These are phyloP conservation scores for Sphenodon punctatus DNA, from an alignment of 2,797 vertebrate genomes.

Conservation along the genomic window DNA sequence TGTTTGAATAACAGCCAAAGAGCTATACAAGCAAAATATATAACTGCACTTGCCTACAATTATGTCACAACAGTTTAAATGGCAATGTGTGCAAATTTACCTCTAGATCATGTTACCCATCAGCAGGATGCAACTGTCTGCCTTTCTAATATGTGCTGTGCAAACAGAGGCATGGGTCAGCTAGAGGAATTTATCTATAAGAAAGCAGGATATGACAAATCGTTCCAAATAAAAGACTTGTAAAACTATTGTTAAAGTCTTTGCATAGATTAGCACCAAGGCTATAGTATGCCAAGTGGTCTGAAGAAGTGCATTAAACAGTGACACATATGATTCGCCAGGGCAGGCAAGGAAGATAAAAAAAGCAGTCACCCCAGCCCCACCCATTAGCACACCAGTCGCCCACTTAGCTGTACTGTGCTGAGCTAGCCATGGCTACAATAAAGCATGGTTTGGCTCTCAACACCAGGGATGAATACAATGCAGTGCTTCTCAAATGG, in stretches of 20 bases:
- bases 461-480: no score
- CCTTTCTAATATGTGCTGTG: not conserved
- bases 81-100: not conserved
- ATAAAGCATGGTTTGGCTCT: no score
- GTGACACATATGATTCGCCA: no score
- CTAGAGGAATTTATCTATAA: not conserved
- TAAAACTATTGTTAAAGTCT: not conserved
- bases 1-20: not conserved
- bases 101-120: not conserved
- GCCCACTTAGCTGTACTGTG: no score
- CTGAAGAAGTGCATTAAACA: no score
- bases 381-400: no score
- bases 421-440: no score
- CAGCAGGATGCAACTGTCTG: not conserved
- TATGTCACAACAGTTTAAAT: not conserved
- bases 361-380: no score
- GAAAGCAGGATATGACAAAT: not conserved
- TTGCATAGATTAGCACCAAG: no score
- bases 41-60: constrained; percentile 5
- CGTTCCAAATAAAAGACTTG: not conserved
- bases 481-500: no score
- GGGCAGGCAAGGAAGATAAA: no score
- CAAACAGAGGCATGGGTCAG: not conserved
- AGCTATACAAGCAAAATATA: not conserved
- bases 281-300: no score